These are phyloP conservation scores for Siniperca obscura DNA, from an alignment of 2,797 vertebrate species.

Conservation along the genomic window DNA sequence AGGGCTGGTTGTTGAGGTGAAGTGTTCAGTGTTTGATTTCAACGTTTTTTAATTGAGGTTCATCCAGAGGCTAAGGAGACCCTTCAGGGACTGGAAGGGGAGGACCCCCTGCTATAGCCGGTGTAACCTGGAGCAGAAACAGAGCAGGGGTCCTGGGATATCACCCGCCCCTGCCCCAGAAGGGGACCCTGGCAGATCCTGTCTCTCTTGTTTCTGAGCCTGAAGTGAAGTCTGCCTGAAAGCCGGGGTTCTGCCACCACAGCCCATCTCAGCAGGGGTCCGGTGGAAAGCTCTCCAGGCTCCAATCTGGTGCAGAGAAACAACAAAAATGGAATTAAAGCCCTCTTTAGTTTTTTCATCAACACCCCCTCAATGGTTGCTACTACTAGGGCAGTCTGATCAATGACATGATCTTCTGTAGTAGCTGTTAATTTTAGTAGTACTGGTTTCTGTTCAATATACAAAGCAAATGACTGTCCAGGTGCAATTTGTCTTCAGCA, in stretches of 20 bases:
- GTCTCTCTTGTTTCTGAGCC: slow-evolving; percentile 58
- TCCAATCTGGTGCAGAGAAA: slow-evolving; percentile 69
- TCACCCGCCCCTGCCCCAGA: slow-evolving; percentile 61
- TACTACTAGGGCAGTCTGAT: slow-evolving; percentile 40
- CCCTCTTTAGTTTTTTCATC: slow-evolving; percentile 74
- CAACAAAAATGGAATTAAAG: slow-evolving; percentile 75
- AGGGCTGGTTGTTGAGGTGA: slow-evolving; percentile 32
- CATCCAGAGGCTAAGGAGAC: slow-evolving; percentile 59
- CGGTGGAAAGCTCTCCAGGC: slow-evolving; percentile 66
- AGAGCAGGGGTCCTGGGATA: slow-evolving; percentile 79
- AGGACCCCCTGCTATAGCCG: slow-evolving; percentile 64
- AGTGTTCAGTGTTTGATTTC: slow-evolving; percentile 45
- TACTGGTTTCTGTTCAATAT: slow-evolving; percentile 5
- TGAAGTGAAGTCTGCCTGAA: slow-evolving; percentile 63
- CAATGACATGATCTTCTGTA: slow-evolving; percentile 42
- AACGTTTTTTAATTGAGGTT: slow-evolving; percentile 73
- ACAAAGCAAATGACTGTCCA: slow-evolving; percentile 19
- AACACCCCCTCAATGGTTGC: slow-evolving; percentile 46
- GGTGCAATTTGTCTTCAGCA: slow-evolving; percentile 26
- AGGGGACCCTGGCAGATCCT: slow-evolving; percentile 54
- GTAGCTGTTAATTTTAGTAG: slow-evolving; percentile 31
- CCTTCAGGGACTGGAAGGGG: slow-evolving; percentile 47
- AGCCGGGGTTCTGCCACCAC: slow-evolving; percentile 48
- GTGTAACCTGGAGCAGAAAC: slow-evolving; percentile 77
- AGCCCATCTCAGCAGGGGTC: slow-evolving; percentile 79